Conservation (phyloP, 2,888 invertebrate species). For the Plebejus melissa region DNA sequence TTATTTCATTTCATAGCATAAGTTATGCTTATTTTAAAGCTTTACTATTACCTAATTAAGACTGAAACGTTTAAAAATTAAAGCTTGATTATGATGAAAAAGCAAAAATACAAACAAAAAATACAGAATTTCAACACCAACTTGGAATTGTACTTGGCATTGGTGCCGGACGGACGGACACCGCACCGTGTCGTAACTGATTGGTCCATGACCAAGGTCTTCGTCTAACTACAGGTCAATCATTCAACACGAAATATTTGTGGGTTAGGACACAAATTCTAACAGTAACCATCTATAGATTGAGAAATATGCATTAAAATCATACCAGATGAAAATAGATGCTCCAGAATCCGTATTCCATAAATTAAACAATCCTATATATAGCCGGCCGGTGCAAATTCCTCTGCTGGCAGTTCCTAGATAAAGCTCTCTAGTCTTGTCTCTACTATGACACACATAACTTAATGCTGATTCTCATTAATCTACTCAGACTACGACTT, state of each 20-base stretch:
- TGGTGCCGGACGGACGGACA: background rate
- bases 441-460: background rate
- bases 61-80: too few species aligned
- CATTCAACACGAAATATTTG: too few species aligned
- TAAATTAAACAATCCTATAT: constrained; percentile 21
- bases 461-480: constrained; percentile 16
- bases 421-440: constrained; percentile 16
- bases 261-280: too few species aligned
- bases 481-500: background rate
- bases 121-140: background rate
- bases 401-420: constrained; percentile 6
- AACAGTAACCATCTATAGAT: too few species aligned
- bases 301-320: background rate
- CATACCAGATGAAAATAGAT: background rate
- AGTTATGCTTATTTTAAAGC: too few species aligned
- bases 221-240: background rate
- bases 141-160: background rate
- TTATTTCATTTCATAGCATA: too few species aligned
- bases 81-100: too few species aligned
- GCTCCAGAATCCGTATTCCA: constrained; percentile 19
- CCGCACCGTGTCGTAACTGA: background rate
- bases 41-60: too few species aligned
- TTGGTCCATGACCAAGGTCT: background rate
- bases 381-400: constrained; percentile 11
- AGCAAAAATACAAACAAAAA: too few species aligned